Evolutionary conservation across 2,113 vertebrate genomes (phyloP).

Genomic region (Lepisosteus oculatus): DNA sequence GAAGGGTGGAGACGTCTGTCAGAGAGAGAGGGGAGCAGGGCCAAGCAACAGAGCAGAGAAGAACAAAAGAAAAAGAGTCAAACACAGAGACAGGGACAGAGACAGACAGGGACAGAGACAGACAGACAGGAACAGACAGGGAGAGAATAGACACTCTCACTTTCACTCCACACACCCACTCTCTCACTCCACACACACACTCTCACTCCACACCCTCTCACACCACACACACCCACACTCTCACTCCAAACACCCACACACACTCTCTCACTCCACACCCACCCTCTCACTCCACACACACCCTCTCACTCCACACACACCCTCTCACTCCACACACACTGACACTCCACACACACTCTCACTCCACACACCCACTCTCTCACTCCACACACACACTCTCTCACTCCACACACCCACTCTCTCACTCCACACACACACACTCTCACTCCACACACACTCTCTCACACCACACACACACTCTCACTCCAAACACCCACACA

Average conservation of each 20-base stretch:
- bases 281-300: neutral
- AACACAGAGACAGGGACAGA: neutral
- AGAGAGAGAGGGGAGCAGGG: neutral
- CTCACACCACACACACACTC: too few species aligned
- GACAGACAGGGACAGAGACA: neutral
- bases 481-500: too few species aligned
- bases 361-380: neutral
- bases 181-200: neutral
- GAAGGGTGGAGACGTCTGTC: slow-evolving; percentile 35
- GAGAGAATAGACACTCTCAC: neutral
- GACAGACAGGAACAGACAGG: neutral
- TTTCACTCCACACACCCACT: neutral
- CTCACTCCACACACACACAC: too few species aligned
- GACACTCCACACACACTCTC: too few species aligned
- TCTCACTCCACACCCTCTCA: neutral
- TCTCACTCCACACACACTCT: too few species aligned
- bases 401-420: too few species aligned
- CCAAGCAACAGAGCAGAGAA: slow-evolving; percentile 13
- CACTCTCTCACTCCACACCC: neutral
- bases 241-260: neutral
- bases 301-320: too few species aligned
- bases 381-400: too few species aligned
- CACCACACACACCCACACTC: neutral
- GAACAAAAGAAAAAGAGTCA: slow-evolving; percentile 28
- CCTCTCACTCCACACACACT: neutral